These are phyloP conservation scores for Conops quadrifasciatus DNA, from an alignment of 2,888 invertebrate genomes.

Conservation along the genomic window DNA sequence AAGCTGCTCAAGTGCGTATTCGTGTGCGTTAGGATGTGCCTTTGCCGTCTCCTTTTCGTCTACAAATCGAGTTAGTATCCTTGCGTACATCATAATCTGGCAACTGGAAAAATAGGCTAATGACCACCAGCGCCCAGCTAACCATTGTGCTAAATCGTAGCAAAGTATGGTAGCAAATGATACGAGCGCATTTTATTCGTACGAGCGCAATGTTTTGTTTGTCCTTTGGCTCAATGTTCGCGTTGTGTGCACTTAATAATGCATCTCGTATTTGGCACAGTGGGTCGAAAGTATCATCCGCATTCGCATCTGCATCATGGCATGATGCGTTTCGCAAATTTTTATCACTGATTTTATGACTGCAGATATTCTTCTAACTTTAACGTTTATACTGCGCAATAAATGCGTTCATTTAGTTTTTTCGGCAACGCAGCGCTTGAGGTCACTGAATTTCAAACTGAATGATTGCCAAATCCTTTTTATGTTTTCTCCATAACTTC, in stretches of 20 bases:
- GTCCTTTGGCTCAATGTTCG: not conserved
- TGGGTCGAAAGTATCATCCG: not conserved
- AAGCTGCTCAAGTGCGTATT: slow-evolving; percentile 5
- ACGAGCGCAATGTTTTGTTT: not conserved
- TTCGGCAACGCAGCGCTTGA: not conserved
- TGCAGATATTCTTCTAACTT: slow-evolving; percentile 6
- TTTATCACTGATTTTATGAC: not conserved
- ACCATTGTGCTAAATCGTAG: not conserved
- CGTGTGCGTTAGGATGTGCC: not conserved
- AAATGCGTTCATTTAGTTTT: not conserved
- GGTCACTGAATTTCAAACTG: not conserved
- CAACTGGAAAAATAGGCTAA: slow-evolving; percentile 27
- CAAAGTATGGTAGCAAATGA: too few species aligned
- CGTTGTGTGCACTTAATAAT: slow-evolving; percentile 1
- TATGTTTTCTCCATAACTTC: not conserved
- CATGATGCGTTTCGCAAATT: not conserved
- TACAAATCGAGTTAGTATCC: slow-evolving; percentile 18
- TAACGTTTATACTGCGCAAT: not conserved
- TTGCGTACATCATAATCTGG: slow-evolving; percentile 27
- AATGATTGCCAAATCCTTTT: too few species aligned
- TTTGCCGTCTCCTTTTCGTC: slow-evolving; percentile 1
- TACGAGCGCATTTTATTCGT: not conserved
- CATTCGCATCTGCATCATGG: not conserved
- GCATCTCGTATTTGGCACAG: not conserved
- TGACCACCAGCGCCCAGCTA: slow-evolving; percentile 16